Percentiles rank a stretch among this genome's conserved stretches.
Conservation (phyloP, 2,888 invertebrate genomes). For the Tachina fera region DNA sequence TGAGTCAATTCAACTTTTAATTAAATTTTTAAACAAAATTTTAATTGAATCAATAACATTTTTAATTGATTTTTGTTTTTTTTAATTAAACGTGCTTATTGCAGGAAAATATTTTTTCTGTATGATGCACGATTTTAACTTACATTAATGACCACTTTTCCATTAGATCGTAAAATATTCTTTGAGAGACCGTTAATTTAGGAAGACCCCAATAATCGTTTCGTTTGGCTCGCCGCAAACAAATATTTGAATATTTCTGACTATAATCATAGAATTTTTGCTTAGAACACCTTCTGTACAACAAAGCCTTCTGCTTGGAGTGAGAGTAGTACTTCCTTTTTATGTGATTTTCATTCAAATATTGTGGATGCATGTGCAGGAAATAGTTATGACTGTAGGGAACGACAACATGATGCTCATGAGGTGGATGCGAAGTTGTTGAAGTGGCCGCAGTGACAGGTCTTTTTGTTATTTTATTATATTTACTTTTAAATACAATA, state of each 20-base stretch:
- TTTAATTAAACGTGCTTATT: no score
- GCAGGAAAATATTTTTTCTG: no score
- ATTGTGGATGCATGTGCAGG: conserved; percentile 7
- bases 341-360: not conserved
- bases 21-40: no score
- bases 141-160: conserved; percentile 73
- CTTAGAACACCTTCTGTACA: conserved; percentile 11
- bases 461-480: not conserved
- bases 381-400: conserved; percentile 44
- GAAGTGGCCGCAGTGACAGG: conserved; percentile 36
- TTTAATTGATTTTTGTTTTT: no score
- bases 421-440: not conserved
- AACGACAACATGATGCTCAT: not conserved
- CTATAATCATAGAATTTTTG: conserved; percentile 29
- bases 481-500: not conserved
- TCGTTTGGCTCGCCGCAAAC: conserved; percentile 55
- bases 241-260: not conserved
- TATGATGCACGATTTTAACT: conserved; percentile 30
- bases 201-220: not conserved
- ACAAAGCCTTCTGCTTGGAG: not conserved
- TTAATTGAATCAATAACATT: no score
- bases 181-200: conserved; percentile 46
- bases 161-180: conserved; percentile 72
- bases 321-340: conserved; percentile 15
- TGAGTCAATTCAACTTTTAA: no score